phyloP scores from a whole-genome alignment of 2,797 vertebrate genomes.

The Galaxias olidus region DNA sequence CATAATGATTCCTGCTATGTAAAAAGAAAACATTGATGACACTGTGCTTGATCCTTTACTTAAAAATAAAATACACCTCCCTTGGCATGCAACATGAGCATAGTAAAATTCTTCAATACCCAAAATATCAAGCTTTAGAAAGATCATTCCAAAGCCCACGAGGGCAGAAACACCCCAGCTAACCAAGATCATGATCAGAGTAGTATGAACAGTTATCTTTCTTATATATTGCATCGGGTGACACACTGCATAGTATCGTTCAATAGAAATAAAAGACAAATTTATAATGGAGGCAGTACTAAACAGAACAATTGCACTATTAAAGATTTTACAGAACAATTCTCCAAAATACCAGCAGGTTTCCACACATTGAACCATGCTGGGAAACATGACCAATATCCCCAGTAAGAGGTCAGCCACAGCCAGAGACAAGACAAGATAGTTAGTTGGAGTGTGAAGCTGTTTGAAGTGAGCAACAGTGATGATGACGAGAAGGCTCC shows the following conservation, averaged over 20 bases:
- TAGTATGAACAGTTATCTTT: conserved; percentile 67
- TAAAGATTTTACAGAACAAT: conserved; percentile 68
- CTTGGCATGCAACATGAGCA: conserved; percentile 58
- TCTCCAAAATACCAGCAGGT: conserved; percentile 70
- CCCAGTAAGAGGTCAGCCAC: conserved; percentile 64
- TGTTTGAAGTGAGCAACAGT: conserved; percentile 6
- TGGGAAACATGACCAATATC: conserved; percentile 64
- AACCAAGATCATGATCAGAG: conserved; percentile 72
- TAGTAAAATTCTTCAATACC: conserved; percentile 63
- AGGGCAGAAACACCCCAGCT: conserved; percentile 79
- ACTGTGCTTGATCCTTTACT: conserved; percentile 67
- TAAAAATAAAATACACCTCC: conserved; percentile 75
- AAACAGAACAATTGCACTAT: conserved; percentile 69
- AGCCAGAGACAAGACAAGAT: conserved; percentile 2
- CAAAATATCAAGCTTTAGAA: conserved; percentile 72
- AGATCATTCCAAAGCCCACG: conserved; percentile 78
- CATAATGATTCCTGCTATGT: conserved; percentile 82
- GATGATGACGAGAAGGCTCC: conserved; percentile 5
- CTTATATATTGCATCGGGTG: conserved; percentile 78
- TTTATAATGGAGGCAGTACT: conserved; percentile 76
- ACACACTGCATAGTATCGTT: conserved; percentile 78
- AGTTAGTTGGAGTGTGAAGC: conserved; percentile 6
- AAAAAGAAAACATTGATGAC: conserved; percentile 60
- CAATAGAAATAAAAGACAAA: conserved; percentile 73
- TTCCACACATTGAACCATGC: conserved; percentile 68